phyloP scores from a whole-genome alignment of 1,140 invertebrate genomes.

The Eurosta solidaginis region DNA sequence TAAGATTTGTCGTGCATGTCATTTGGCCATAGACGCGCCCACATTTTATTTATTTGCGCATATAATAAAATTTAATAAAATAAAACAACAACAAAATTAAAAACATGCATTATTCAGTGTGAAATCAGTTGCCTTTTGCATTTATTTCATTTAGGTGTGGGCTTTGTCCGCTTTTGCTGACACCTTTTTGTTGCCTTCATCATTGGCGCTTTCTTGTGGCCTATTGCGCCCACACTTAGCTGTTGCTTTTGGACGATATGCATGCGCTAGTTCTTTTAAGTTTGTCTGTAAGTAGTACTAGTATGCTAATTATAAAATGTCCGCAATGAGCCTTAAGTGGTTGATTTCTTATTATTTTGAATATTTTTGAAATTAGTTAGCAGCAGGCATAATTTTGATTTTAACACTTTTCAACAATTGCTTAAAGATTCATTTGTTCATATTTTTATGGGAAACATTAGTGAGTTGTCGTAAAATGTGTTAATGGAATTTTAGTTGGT shows the following conservation, averaged over 20 bases:
- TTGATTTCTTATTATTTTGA: background rate
- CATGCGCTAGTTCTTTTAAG: too few species aligned
- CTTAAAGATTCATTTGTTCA: background rate
- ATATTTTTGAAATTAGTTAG: background rate
- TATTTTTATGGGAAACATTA: background rate
- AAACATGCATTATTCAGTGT: slow-evolving; percentile 2
- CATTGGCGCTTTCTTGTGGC: background rate
- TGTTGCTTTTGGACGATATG: background rate
- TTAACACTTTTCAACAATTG: background rate
- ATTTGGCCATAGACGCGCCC: slow-evolving; percentile 1
- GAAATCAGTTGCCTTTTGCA: background rate
- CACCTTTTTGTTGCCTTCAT: background rate
- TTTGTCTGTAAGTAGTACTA: background rate
- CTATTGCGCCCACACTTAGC: slow-evolving; percentile 19
- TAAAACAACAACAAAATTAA: background rate
- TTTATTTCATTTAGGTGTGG: background rate
- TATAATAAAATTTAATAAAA: background rate
- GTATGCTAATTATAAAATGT: slow-evolving; percentile 11
- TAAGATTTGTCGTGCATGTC: slow-evolving; percentile 8
- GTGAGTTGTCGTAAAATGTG: background rate
- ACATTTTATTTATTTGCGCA: background rate
- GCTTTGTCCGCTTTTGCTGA: background rate
- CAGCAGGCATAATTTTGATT: background rate
- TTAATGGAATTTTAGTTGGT: background rate
- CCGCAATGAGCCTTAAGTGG: background rate